These are phyloP conservation scores for Micrastur ruficollis DNA, from an alignment of 2,797 vertebrate genomes.

Conservation along the genomic window DNA sequence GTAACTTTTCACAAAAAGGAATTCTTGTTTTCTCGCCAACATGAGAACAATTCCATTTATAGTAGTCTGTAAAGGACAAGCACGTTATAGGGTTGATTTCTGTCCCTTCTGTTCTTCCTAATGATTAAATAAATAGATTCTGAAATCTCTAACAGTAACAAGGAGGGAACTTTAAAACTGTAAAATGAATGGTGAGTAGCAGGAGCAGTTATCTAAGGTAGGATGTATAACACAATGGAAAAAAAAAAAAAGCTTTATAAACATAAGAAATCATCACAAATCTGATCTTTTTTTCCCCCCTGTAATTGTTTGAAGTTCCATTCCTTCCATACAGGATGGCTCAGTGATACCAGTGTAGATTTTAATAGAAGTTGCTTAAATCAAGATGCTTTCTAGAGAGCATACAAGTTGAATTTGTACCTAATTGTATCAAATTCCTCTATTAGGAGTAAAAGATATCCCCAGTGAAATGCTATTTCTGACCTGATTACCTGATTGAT, in stretches of 20 bases:
- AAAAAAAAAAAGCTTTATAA: background rate
- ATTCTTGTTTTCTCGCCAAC: conserved; percentile 61
- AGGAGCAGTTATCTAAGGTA: background rate
- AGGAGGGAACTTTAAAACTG: background rate
- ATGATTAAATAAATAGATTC: background rate
- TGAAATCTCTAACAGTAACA: background rate
- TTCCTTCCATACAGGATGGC: background rate
- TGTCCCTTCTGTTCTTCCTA: background rate
- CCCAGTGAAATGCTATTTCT: background rate
- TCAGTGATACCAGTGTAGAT: background rate
- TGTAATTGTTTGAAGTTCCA: background rate
- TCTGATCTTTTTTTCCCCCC: background rate
- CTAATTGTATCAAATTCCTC: background rate
- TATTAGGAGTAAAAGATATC: background rate
- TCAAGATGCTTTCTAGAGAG: background rate
- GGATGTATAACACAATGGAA: background rate
- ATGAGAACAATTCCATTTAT: conserved; percentile 61
- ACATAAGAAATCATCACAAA: background rate
- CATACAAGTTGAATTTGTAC: background rate
- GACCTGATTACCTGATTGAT: background rate
- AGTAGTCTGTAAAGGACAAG: conserved; percentile 29
- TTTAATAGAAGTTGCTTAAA: background rate
- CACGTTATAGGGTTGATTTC: background rate
- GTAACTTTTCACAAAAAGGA: conserved; percentile 35
- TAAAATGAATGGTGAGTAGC: background rate